A percentile compares a stretch with the other conserved stretches of the same genome.
phyloP scores from a whole-genome alignment of 1,140 invertebrate genomes.

The Drosophila murphyi region DNA sequence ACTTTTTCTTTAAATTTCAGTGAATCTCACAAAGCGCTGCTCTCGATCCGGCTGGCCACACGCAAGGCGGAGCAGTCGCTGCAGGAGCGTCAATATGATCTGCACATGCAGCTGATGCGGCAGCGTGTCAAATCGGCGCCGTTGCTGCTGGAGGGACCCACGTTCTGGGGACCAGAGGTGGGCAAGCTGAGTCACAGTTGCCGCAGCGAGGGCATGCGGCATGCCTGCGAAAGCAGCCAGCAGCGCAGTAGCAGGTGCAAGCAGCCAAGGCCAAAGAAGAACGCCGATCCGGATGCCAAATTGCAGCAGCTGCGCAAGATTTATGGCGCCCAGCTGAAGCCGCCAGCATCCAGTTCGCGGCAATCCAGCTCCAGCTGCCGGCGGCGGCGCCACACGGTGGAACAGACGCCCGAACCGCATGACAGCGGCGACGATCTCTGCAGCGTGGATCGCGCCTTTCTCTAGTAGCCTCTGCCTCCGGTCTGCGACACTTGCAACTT shows the following conservation, averaged over 20 bases:
- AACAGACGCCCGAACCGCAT: constrained; percentile 54
- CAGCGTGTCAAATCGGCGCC: constrained; percentile 81
- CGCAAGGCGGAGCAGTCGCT: constrained; percentile 80
- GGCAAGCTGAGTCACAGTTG: constrained; percentile 77
- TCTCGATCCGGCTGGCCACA: constrained; percentile 77
- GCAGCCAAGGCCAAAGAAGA: constrained; percentile 50
- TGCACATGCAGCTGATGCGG: constrained; percentile 82
- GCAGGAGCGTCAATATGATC: constrained; percentile 76
- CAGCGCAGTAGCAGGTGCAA: constrained; percentile 38
- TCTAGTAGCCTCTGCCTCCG: constrained; percentile 41
- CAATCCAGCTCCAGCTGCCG: constrained; percentile 63
- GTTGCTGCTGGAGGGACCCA: constrained; percentile 74
- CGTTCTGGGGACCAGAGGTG: constrained; percentile 79
- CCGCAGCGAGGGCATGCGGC: constrained; percentile 61
- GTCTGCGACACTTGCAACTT: no score
- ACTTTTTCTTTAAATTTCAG: constrained; percentile 36
- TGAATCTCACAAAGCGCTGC: constrained; percentile 76
- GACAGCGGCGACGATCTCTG: constrained; percentile 81
- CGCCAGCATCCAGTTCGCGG: constrained; percentile 33
- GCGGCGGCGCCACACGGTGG: constrained; percentile 13
- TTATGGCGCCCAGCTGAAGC: constrained; percentile 63
- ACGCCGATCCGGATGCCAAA: constrained; percentile 52
- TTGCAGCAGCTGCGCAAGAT: constrained; percentile 74
- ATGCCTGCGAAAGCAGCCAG: constrained; percentile 65
- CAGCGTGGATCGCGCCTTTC: constrained; percentile 77